Evolutionary conservation across 2,888 invertebrate species (phyloP), one percentile per base, ranked within the genome.

Genomic region (Meteorus cinctellus): DNA sequence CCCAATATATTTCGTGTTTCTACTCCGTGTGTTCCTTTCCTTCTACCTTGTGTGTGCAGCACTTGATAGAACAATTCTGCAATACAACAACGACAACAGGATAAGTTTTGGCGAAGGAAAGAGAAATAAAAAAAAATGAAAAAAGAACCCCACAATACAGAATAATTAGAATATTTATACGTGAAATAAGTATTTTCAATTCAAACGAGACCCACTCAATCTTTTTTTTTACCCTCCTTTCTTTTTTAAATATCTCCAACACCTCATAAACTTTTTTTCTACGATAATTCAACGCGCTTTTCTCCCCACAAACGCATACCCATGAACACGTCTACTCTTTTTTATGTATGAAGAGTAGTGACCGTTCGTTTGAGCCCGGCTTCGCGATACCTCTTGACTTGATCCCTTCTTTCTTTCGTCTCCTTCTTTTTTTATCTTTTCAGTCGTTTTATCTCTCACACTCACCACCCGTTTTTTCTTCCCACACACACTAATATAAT

Each of bases 381-480:
- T 62, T 70, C 45, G 62, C 48, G 55, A 69, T 31, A 69, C 78
- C 19, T 55, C 55, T 55, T 19, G n/a, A 8, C 55, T 55, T 19
- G n/a, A 8, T 72, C n/a, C 29, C 41, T 59, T 31, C 34, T 59
- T 74, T 45, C 41, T 66, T 51, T 74, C 36, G 69, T 59, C 68
- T 74, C 67, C 69, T 36, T 27, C 75, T 67, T 71, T 66, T 68
- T 75, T 59, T 68, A 70, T 24, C 24, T 77, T 68, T 76, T 77
- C 63, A 74, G 69, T 73, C 71, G 24, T 70, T 34, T 72, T 74
- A 72, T 72, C 75, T 77, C 72, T 55, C 24, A n/a, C 78, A 80
- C 70, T 77, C 77, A 65, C 55, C 76, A 77, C 77, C 69, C 66
- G 51, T 72, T 72, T 60, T 74, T 51, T 78, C 78, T 75, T 80